phyloP scores from a whole-genome alignment of 2,113 vertebrate genomes.

The Alouatta palliata region DNA sequence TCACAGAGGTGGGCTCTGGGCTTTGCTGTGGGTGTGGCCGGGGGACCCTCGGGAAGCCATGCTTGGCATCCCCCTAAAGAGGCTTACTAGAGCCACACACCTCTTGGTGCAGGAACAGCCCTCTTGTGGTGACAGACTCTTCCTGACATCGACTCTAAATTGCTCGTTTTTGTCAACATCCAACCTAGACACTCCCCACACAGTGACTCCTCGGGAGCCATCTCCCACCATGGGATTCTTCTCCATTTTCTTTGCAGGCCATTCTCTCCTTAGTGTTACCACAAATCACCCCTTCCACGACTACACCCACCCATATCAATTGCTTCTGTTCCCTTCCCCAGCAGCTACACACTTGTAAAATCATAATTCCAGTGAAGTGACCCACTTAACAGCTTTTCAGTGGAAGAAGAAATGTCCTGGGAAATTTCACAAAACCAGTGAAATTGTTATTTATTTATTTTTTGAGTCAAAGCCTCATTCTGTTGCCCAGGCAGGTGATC shows the following conservation, averaged over 20 bases:
- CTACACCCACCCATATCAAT: background rate
- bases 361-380: background rate
- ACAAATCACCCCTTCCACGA: background rate
- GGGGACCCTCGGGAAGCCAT: background rate
- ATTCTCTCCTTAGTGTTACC: background rate
- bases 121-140: background rate
- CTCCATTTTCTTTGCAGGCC: too few species aligned
- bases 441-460: background rate
- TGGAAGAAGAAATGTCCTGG: background rate
- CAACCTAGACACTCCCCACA: too few species aligned
- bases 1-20: fast-evolving
- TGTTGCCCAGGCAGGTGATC: too few species aligned
- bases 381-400: background rate
- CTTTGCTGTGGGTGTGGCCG: background rate
- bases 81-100: too few species aligned
- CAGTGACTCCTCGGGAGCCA: background rate
- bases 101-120: background rate
- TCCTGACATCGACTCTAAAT: background rate
- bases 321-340: background rate
- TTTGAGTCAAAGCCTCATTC: too few species aligned
- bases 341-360: background rate
- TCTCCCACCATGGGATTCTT: background rate
- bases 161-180: background rate
- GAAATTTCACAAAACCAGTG: background rate
- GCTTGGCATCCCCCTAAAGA: background rate